Conservation (phyloP, 1,140 invertebrate species). For the Drosophila rufa region DNA sequence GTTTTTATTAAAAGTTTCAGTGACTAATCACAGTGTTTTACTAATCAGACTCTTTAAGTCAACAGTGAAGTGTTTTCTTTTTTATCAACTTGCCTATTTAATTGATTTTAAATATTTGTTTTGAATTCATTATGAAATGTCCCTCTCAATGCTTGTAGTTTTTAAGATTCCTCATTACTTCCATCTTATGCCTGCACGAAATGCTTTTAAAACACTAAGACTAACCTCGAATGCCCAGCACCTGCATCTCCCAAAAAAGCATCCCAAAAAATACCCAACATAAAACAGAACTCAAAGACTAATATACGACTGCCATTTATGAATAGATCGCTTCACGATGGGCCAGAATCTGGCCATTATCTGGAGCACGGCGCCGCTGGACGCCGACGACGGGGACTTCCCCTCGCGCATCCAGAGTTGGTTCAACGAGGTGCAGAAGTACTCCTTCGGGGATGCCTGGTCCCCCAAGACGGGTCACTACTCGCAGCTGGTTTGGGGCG, state of each 20-base stretch:
- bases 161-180: slow-evolving; percentile 22
- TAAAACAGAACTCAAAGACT: not conserved
- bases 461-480: slow-evolving; percentile 91
- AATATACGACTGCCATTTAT: not conserved
- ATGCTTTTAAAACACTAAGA: slow-evolving; percentile 75
- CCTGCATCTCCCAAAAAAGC: slow-evolving; percentile 4
- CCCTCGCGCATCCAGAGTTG: slow-evolving; percentile 90
- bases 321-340: slow-evolving; percentile 89
- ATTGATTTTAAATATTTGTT: not conserved
- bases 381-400: slow-evolving; percentile 90
- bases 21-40: slow-evolving; percentile 9
- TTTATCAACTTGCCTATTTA: not conserved
- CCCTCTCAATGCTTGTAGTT: slow-evolving; percentile 13
- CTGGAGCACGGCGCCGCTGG: slow-evolving; percentile 90
- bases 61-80: not conserved
- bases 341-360: slow-evolving; percentile 93
- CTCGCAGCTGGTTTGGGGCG: slow-evolving; percentile 93
- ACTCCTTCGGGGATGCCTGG: slow-evolving; percentile 88
- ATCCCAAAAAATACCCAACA: not conserved
- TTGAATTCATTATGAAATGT: not conserved
- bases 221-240: slow-evolving; percentile 49
- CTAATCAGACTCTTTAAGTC: not conserved
- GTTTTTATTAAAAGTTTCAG: not conserved
- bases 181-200: slow-evolving; percentile 34
- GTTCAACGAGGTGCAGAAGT: slow-evolving; percentile 92